Evolutionary conservation across 2,888 invertebrate genomes (phyloP).

Genomic region (Agonopterix subpropinquella): DNA sequence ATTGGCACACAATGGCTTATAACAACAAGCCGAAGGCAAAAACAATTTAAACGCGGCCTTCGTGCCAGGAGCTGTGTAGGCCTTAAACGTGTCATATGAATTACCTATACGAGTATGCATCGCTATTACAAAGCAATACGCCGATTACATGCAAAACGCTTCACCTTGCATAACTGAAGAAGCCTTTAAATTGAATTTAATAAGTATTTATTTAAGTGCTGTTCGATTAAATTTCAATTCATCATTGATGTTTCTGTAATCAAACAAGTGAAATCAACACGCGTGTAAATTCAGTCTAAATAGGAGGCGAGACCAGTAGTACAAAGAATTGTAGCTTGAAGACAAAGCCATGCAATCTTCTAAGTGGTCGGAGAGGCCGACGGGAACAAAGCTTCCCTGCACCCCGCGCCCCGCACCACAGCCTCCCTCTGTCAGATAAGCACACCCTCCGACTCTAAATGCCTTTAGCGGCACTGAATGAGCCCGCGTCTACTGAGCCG

Average conservation of each 20-base stretch:
- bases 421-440: slow-evolving; percentile 38
- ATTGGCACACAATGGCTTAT: slow-evolving; percentile 49
- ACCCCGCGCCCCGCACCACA: slow-evolving; percentile 18
- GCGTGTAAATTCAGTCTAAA: slow-evolving; percentile 31
- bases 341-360: slow-evolving; percentile 67
- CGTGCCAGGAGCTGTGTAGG: slow-evolving; percentile 33
- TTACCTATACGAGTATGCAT: slow-evolving; percentile 31
- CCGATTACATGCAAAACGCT: slow-evolving; percentile 20
- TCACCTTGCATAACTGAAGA: slow-evolving; percentile 14
- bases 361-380: slow-evolving; percentile 62
- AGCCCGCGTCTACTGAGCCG: slow-evolving; percentile 36
- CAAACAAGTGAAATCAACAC: slow-evolving; percentile 6
- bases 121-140: slow-evolving; percentile 16
- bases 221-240: no score
- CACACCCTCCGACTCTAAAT: slow-evolving; percentile 50
- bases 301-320: slow-evolving; percentile 40
- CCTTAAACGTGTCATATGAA: slow-evolving; percentile 37
- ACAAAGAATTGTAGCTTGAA: slow-evolving; percentile 55
- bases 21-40: slow-evolving; percentile 50
- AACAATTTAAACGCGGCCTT: slow-evolving; percentile 50
- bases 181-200: slow-evolving; percentile 14
- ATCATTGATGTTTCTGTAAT: neutral
- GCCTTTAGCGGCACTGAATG: slow-evolving; percentile 48
- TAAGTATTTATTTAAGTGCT: slow-evolving; percentile 6
- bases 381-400: slow-evolving; percentile 44